Evolutionary conservation across 2,888 invertebrate species (phyloP).

Genomic region (Ernsta delagoae): DNA sequence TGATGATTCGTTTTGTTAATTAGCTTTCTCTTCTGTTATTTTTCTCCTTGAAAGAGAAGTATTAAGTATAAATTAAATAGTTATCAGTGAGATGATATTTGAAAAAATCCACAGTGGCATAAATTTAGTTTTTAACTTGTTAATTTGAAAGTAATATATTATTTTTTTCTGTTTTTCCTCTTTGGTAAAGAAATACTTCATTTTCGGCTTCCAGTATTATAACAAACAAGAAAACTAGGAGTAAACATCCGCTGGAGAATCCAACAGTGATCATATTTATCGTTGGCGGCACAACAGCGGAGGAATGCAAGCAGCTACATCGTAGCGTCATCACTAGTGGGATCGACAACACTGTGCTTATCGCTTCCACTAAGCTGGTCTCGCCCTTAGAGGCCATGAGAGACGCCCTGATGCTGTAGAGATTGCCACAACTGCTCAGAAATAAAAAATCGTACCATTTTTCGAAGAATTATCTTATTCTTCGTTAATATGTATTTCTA

Average conservation of each 20-base stretch:
- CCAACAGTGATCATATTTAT: slow-evolving; percentile 87
- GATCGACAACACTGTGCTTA: slow-evolving; percentile 68
- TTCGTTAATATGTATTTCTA: too few species aligned
- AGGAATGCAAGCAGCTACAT: slow-evolving; percentile 84
- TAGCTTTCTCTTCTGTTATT: too few species aligned
- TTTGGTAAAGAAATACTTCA: neutral
- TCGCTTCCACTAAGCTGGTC: slow-evolving; percentile 71
- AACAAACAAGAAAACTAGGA: slow-evolving; percentile 71
- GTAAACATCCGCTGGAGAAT: slow-evolving; percentile 86
- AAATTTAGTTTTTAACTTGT: too few species aligned
- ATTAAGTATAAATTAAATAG: too few species aligned
- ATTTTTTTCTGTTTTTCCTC: neutral
- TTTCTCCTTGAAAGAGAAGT: too few species aligned
- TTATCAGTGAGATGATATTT: too few species aligned
- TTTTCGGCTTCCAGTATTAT: slow-evolving; percentile 79
- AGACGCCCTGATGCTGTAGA: slow-evolving; percentile 52
- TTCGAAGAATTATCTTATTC: too few species aligned
- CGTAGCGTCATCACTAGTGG: slow-evolving; percentile 77
- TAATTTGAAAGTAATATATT: too few species aligned
- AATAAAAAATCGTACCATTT: too few species aligned
- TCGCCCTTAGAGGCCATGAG: slow-evolving; percentile 72
- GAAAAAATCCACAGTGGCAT: too few species aligned
- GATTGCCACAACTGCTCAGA: too few species aligned
- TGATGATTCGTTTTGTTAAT: too few species aligned
- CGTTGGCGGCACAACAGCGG: slow-evolving; percentile 87